Percentiles rank a stretch among this genome's conserved stretches.
These are phyloP conservation scores for Microplitis manilae DNA, from an alignment of 2,888 invertebrate genomes.

Conservation along the genomic window DNA sequence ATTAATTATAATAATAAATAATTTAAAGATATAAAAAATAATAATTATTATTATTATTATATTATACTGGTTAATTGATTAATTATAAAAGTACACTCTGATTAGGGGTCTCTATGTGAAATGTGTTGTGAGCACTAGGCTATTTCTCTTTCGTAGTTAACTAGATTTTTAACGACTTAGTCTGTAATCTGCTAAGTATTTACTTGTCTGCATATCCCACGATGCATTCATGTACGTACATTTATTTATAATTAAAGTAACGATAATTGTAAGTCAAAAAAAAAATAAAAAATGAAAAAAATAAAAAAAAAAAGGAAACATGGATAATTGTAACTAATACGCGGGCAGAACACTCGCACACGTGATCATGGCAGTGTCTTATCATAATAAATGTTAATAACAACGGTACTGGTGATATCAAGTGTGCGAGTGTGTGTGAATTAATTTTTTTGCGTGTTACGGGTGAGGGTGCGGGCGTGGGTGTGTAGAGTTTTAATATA, in stretches of 20 bases:
- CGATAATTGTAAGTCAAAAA: slow-evolving; percentile 25
- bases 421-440: slow-evolving; percentile 39
- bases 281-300: slow-evolving; percentile 19
- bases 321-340: slow-evolving; percentile 2
- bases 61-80: too few relatives aligned
- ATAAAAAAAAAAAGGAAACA: background rate
- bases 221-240: slow-evolving; percentile 29
- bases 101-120: slow-evolving; percentile 56
- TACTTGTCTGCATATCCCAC: background rate
- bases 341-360: slow-evolving; percentile 18
- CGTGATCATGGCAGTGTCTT: slow-evolving; percentile 26
- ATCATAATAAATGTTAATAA: slow-evolving; percentile 20
- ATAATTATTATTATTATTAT: background rate
- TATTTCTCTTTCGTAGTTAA: slow-evolving; percentile 60
- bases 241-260: slow-evolving; percentile 30
- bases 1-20: slow-evolving; percentile 40
- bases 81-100: slow-evolving; percentile 48
- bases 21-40: slow-evolving; percentile 37
- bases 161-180: slow-evolving; percentile 56
- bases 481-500: background rate
- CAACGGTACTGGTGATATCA: slow-evolving; percentile 47
- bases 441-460: background rate
- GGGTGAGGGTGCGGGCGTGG: background rate
- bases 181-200: slow-evolving; percentile 24
- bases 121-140: slow-evolving; percentile 64